Conservation (phyloP, 2,888 invertebrate species). For the Pachymerium ferrugineum region DNA sequence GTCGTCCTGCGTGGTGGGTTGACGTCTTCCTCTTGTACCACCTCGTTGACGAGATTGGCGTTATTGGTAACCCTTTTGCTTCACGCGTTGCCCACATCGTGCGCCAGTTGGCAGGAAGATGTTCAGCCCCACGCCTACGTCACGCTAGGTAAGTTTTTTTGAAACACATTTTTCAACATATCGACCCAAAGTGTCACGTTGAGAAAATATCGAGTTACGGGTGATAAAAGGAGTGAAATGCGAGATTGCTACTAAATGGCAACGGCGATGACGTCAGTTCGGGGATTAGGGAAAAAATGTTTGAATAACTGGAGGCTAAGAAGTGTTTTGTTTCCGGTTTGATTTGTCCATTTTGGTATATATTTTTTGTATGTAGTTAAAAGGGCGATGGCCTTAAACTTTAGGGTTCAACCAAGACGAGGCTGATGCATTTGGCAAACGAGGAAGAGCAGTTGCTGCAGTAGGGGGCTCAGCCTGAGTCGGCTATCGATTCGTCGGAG, state of each 20-base stretch:
- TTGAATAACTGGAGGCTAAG: too few species aligned
- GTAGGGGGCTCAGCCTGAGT: too few species aligned
- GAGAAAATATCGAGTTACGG: background rate
- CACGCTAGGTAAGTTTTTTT: conserved; percentile 23
- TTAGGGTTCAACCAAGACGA: background rate
- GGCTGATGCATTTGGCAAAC: background rate
- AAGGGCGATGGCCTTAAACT: background rate
- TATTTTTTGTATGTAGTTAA: too few species aligned
- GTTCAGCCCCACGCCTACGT: conserved; percentile 29
- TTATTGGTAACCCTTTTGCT: background rate
- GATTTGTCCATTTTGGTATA: too few species aligned
- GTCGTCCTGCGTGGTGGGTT: background rate
- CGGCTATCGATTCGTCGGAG: conserved; percentile 1
- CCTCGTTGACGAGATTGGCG: background rate
- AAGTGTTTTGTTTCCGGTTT: too few species aligned
- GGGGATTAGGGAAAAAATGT: too few species aligned
- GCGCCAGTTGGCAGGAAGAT: conserved; percentile 30
- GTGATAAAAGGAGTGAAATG: too few species aligned
- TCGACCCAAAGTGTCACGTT: too few species aligned
- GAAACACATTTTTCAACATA: background rate
- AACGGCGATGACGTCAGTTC: too few species aligned
- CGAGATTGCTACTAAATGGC: too few species aligned
- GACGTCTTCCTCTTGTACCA: too few species aligned
- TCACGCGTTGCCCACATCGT: background rate
- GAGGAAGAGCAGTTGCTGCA: background rate